phyloP scores from a whole-genome alignment of 2,797 vertebrate genomes.

The Rhabdomys pumilio region DNA sequence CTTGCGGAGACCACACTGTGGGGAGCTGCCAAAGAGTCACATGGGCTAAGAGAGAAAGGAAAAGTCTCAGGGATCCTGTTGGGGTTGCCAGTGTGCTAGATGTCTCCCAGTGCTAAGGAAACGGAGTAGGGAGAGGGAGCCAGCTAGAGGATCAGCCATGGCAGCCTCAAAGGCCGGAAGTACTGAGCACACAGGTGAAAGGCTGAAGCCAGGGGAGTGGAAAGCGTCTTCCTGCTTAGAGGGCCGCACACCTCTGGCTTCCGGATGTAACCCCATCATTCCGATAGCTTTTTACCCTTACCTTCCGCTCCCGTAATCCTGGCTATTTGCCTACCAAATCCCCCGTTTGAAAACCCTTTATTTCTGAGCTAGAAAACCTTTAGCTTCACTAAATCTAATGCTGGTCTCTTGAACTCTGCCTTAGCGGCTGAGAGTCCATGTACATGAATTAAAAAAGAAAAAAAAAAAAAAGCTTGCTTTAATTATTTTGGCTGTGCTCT shows the following conservation, averaged over 20 bases:
- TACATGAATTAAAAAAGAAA: neutral
- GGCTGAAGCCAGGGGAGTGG: neutral
- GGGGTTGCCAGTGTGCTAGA: too few relatives aligned
- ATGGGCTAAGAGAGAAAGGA: neutral
- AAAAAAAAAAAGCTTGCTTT: neutral
- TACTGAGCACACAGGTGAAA: neutral
- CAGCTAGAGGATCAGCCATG: neutral
- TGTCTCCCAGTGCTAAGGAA: neutral
- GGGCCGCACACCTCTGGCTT: neutral
- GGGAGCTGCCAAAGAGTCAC: neutral
- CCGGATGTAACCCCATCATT: neutral
- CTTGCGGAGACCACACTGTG: neutral
- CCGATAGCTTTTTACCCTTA: accelerated
- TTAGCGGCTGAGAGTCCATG: neutral
- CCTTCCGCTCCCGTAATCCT: neutral
- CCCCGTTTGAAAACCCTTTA: neutral
- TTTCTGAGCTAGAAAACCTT: neutral
- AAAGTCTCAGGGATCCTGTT: neutral
- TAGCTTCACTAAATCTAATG: neutral
- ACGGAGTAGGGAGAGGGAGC: neutral
- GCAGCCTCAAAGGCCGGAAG: neutral
- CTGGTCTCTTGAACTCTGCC: neutral
- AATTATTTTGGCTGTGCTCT: neutral
- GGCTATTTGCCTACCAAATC: neutral
- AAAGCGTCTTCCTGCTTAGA: neutral